phyloP scores from a whole-genome alignment of 2,797 vertebrate species.

The Avahi laniger region DNA sequence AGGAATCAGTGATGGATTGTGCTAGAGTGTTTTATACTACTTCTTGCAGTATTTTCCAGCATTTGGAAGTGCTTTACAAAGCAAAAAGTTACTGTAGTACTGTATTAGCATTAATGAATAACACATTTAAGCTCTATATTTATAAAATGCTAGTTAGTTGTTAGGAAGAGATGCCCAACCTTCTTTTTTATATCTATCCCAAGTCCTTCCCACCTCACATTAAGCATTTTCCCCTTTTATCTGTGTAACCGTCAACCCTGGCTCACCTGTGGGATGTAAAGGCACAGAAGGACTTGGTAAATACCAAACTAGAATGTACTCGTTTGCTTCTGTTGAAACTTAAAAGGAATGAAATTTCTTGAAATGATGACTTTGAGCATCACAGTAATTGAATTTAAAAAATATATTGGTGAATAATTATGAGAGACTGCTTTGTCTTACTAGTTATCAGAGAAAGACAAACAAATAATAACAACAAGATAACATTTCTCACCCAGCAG shows the following conservation, averaged over 20 bases:
- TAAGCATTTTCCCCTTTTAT: conserved; percentile 3
- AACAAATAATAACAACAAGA: conserved; percentile 20
- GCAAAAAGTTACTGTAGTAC: conserved; percentile 18
- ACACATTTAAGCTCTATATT: background rate
- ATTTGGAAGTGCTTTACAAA: background rate
- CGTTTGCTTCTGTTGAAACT: conserved; percentile 1
- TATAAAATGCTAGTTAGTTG: background rate
- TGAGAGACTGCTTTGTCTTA: background rate
- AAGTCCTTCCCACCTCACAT: background rate
- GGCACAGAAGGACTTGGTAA: background rate
- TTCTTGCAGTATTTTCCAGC: background rate
- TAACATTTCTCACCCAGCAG: background rate
- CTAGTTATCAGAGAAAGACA: background rate
- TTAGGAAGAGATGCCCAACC: background rate
- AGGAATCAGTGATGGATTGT: conserved; percentile 12
- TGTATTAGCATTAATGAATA: background rate
- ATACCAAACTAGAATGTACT: background rate
- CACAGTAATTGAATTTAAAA: background rate
- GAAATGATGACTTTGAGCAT: conserved; percentile 12
- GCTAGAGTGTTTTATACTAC: background rate
- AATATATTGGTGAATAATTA: background rate
- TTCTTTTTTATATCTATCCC: background rate
- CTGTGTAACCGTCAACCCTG: background rate
- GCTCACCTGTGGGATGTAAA: background rate
- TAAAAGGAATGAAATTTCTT: conserved; percentile 14